Evolutionary conservation across 2,888 invertebrate genomes (phyloP).

Genomic region (Lepidocyrtinus sp.): DNA sequence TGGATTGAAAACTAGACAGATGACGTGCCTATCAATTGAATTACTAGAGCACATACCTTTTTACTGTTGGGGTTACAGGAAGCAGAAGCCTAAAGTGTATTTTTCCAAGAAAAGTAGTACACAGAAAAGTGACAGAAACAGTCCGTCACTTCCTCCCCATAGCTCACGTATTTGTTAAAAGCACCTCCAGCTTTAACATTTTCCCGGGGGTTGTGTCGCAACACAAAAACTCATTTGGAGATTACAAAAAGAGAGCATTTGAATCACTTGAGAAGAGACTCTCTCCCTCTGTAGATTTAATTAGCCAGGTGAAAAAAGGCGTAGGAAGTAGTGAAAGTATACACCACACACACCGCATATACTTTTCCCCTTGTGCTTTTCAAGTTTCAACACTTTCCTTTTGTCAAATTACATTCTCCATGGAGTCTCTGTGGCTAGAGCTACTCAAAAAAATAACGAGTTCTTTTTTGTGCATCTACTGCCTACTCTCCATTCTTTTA

Average conservation of each 20-base stretch:
- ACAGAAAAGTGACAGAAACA: too few relatives aligned
- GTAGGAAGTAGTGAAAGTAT: not conserved
- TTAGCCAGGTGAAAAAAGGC: constrained; percentile 41
- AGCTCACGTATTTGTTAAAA: too few relatives aligned
- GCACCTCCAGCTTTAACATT: not conserved
- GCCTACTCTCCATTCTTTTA: constrained; percentile 2
- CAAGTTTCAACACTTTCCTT: not conserved
- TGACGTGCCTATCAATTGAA: too few relatives aligned
- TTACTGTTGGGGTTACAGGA: too few relatives aligned
- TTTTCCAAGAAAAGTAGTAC: too few relatives aligned
- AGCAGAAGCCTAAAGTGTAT: too few relatives aligned
- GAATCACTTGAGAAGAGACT: not conserved
- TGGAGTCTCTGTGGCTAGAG: not conserved
- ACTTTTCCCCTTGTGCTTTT: not conserved
- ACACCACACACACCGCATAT: too few relatives aligned
- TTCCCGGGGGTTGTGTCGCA: not conserved
- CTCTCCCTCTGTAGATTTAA: constrained; percentile 35
- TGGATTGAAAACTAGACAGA: too few relatives aligned
- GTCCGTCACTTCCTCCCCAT: too few relatives aligned
- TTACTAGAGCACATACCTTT: too few relatives aligned
- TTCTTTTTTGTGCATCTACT: not conserved
- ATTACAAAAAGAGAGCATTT: not conserved
- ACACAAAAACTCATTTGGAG: constrained; percentile 25
- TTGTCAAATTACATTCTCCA: not conserved
- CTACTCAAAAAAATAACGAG: not conserved